Base-by-base conservation (phyloP, 2,888 invertebrate species). In the Xestoiulus laeticollis region DNA sequence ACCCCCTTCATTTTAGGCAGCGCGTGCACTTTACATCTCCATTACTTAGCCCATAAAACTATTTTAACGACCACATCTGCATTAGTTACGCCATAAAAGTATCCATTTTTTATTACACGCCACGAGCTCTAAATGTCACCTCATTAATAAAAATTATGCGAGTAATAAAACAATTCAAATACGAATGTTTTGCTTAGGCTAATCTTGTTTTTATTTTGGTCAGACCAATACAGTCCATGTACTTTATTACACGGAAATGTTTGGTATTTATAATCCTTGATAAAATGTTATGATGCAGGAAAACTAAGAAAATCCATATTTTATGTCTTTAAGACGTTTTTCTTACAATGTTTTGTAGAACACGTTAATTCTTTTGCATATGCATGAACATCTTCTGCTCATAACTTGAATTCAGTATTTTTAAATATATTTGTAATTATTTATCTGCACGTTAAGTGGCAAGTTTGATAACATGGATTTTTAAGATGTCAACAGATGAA, bases 61-160 rank as follows among this genome's bases (percentile, higher is more conserved):
- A 78, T 78, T 78, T 78, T 78, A 78, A 78, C 22, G 78, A 22
- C 22, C 78, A 78, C 78, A 78, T 78, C 26, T 78, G 14, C 78
- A 78, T 78, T 78, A 78, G 78, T 78, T 78, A 78, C 26, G 22
- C 30, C 78, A 78, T 78, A 78, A 78, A 78, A 78, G 26, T 78
- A 78, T 78, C 78, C 30, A 78, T 78, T 22, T 48, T 48, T 48
- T 48, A 48, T 48, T 48, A 48, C 78, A 78, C 78, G 78, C 78
- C 78, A 30, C 78, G 78, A 78, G 78, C 78, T 26, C 78, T 59
- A 78, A 78, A 78, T 78, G 22, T 59, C 26, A 78, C 30, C 78
- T 30, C 30, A 30, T 78, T 78, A 78, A 78, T 30, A 78, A 78
- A 78, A 78, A 78, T 78, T 8, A 78, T 78, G 78, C 1, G 78